Conservation (phyloP, 1,140 invertebrate genomes). For the Eurosta solidaginis region DNA sequence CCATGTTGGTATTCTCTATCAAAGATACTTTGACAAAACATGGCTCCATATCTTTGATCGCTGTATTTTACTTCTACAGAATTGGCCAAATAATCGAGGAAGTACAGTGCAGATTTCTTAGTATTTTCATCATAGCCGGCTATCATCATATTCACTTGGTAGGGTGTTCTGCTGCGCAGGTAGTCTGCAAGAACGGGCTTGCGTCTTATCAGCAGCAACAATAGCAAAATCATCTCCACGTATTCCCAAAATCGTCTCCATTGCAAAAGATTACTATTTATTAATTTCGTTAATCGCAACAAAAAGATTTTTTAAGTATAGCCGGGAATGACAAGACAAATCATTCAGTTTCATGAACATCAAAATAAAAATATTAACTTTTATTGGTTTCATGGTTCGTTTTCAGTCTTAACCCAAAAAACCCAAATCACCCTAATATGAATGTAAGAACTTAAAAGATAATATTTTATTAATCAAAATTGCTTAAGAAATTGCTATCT, state of each 20-base stretch:
- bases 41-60: conserved; percentile 94
- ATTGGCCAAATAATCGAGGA: conserved; percentile 93
- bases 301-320: not conserved
- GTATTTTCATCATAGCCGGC: conserved; percentile 75
- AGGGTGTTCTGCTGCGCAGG: conserved; percentile 79
- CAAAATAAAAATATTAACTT: no score
- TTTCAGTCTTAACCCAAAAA: no score
- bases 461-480: no score
- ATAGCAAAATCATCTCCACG: conserved; percentile 93
- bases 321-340: conserved; percentile 32
- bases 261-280: conserved; percentile 55
- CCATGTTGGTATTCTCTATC: conserved; percentile 87
- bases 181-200: conserved; percentile 89
- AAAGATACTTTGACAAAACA: conserved; percentile 89
- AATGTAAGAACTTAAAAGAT: no score
- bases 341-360: no score
- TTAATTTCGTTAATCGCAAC: no score
- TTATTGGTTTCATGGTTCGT: no score
- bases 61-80: conserved; percentile 86
- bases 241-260: conserved; percentile 93
- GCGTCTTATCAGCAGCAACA: conserved; percentile 88
- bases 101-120: conserved; percentile 81
- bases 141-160: conserved; percentile 61
- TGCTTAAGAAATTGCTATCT: no score
- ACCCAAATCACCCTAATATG: no score